phyloP scores from a whole-genome alignment of 2,113 vertebrate species.

The Tetrax tetrax region DNA sequence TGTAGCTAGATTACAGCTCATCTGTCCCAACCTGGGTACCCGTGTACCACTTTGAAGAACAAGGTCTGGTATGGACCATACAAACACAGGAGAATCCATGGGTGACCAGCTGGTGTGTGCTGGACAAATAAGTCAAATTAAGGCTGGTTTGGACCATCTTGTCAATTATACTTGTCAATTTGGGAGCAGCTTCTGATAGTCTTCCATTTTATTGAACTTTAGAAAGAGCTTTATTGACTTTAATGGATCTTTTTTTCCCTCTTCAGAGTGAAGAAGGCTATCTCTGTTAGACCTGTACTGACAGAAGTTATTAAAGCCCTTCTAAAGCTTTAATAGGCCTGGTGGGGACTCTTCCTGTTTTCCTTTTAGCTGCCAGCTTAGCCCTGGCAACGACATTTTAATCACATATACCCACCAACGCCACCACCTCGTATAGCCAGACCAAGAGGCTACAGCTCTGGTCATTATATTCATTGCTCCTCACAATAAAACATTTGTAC shows the following conservation, averaged over 20 bases:
- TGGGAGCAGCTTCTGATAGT: not conserved
- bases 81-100: not conserved
- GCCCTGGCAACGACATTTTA: slow-evolving; percentile 39
- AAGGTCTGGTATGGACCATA: too few relatives aligned
- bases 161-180: not conserved
- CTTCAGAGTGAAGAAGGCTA: not conserved
- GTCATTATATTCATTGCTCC: slow-evolving; percentile 10
- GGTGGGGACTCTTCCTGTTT: slow-evolving; percentile 1
- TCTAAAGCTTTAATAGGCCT: slow-evolving; percentile 11
- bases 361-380: slow-evolving; percentile 18
- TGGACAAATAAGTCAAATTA: not conserved
- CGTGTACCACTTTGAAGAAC: not conserved
- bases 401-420: not conserved
- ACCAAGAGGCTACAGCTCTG: slow-evolving; percentile 23
- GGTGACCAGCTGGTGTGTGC: too few relatives aligned
- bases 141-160: not conserved
- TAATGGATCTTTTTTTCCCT: not conserved
- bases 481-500: slow-evolving; percentile 52
- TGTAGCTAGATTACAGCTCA: not conserved
- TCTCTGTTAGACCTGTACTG: not conserved
- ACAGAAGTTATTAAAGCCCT: slow-evolving; percentile 15
- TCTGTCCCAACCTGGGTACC: too few relatives aligned
- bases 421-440: slow-evolving; percentile 47
- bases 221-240: not conserved
- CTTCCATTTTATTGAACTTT: not conserved